Evolutionary conservation across 2,113 vertebrate genomes (phyloP).

Genomic region (Lycaon pictus): DNA sequence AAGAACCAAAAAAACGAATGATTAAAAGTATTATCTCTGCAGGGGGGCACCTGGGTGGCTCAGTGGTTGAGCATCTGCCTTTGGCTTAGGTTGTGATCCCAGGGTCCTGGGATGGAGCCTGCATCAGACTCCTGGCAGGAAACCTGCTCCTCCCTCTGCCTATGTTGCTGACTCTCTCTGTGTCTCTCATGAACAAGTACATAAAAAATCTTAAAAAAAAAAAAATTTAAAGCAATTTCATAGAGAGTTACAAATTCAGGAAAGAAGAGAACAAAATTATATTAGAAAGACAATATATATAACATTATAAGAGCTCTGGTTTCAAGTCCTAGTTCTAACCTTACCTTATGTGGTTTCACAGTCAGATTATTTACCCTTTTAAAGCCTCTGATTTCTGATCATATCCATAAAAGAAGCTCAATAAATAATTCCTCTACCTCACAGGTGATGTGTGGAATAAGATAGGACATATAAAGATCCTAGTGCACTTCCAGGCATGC

Average conservation of each 20-base stretch:
- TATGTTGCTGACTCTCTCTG: too few relatives aligned
- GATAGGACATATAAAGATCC: neutral
- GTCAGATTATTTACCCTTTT: neutral
- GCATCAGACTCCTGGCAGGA: too few relatives aligned
- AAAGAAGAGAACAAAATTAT: neutral
- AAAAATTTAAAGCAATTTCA: neutral
- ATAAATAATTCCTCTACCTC: slow-evolving; percentile 38
- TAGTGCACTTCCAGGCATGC: neutral
- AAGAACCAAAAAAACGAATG: neutral
- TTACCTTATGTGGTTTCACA: neutral
- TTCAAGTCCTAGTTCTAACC: slow-evolving; percentile 41
- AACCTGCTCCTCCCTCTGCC: too few relatives aligned
- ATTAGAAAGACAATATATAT: neutral
- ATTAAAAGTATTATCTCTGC: neutral
- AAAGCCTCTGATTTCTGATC: neutral
- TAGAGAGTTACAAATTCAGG: neutral
- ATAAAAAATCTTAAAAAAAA: too few relatives aligned
- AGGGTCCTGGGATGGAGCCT: neutral
- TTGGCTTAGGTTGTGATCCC: neutral
- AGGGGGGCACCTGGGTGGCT: neutral
- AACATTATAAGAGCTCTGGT: neutral
- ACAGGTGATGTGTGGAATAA: neutral
- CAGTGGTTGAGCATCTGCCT: neutral
- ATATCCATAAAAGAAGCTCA: neutral
- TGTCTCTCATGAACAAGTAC: too few relatives aligned